Conservation (phyloP, 2,113 vertebrate genomes). For the Geothlypis trichas region DNA sequence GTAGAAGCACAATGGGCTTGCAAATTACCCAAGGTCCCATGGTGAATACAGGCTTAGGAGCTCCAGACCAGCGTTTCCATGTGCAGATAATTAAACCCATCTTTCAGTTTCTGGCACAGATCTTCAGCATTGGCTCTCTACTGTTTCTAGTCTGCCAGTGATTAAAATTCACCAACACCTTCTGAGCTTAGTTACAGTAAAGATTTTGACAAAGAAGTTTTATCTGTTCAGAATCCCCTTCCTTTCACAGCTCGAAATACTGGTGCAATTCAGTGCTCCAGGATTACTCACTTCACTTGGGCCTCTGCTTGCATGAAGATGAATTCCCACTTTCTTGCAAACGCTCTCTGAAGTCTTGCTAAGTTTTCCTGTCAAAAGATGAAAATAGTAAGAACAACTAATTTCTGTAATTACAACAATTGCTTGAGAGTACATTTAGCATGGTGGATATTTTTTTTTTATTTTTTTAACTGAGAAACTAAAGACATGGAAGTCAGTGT, state of each 20-base stretch:
- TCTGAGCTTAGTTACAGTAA: background rate
- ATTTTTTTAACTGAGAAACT: background rate
- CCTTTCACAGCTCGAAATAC: background rate
- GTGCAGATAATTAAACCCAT: background rate
- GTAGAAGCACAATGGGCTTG: background rate
- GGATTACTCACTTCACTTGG: constrained; percentile 92
- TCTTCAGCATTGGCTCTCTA: background rate
- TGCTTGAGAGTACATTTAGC: background rate
- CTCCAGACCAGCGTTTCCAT: background rate
- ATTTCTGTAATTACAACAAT: background rate
- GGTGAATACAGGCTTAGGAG: background rate
- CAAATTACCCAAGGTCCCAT: background rate
- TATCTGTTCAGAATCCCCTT: background rate
- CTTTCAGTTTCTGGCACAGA: background rate
- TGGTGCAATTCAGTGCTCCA: background rate
- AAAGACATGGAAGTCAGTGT: background rate
- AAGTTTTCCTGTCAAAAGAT: constrained; percentile 88
- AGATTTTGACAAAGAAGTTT: background rate
- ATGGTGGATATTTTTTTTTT: background rate
- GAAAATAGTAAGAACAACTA: constrained; percentile 43
- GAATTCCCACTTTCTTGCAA: constrained; percentile 97
- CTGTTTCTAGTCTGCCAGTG: background rate
- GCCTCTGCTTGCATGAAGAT: constrained; percentile 99
- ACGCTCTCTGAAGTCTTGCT: constrained; percentile 92
- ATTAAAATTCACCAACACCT: constrained; percentile 1